Percentiles rank a stretch among this genome's conserved stretches.
Conservation (phyloP, 2,888 invertebrate genomes). For the Tetheella fluctuosa region DNA sequence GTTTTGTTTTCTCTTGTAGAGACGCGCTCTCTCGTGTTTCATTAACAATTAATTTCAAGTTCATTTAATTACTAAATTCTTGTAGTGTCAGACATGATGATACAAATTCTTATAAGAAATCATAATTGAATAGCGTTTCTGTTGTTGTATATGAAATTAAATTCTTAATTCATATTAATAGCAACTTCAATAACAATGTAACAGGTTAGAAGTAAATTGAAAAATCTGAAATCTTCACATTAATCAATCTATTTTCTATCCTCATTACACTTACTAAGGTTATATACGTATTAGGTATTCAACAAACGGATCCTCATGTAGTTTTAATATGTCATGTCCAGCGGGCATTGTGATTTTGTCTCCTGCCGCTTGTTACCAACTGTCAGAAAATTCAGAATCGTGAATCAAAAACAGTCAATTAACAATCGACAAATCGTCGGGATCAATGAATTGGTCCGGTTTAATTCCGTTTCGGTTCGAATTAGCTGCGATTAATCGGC, state of each 20-base stretch:
- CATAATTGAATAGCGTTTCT: constrained; percentile 14
- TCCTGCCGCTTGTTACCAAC: not conserved
- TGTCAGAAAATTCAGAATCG: constrained; percentile 33
- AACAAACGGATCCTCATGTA: not conserved
- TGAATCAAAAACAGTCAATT: constrained; percentile 68
- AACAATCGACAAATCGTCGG: constrained; percentile 79
- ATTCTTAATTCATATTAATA: not conserved
- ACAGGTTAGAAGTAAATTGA: not conserved
- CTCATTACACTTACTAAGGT: not conserved
- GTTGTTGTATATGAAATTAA: not conserved
- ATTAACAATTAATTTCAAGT: constrained; percentile 48
- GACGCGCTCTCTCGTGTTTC: constrained; percentile 54
- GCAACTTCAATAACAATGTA: not conserved
- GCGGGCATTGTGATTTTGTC: not conserved
- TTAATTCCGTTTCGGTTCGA: constrained; percentile 81
- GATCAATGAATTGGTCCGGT: constrained; percentile 82
- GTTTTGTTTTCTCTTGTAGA: constrained; percentile 67
- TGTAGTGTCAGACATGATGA: constrained; percentile 13
- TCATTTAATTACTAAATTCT: constrained; percentile 42
- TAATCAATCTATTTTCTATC: not conserved
- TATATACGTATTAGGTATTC: not conserved
- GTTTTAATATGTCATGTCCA: not conserved
- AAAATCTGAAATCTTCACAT: not conserved
- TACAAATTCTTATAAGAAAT: constrained; percentile 18
- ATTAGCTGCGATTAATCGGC: constrained; percentile 82